Conservation (phyloP, 2,113 vertebrate genomes). For the Trematocara unimaculatum region DNA sequence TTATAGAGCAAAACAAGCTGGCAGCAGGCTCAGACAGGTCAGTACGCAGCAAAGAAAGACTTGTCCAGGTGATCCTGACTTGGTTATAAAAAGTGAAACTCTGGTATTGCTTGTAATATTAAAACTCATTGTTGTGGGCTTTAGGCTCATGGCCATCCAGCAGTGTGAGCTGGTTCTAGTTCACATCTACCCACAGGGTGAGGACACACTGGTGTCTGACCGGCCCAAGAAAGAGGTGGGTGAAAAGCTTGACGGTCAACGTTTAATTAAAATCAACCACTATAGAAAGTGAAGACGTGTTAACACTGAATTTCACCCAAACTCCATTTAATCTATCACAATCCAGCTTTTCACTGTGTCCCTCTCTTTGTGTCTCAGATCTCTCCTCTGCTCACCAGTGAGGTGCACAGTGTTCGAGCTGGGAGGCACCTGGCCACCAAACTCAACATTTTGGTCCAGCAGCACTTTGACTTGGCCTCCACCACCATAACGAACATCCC, state of each 20-base stretch:
- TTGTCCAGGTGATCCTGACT: neutral
- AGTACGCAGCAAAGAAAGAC: slow-evolving; percentile 29
- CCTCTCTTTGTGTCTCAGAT: slow-evolving; percentile 20
- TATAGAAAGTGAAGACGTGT: neutral
- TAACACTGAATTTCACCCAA: neutral
- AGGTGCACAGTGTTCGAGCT: slow-evolving; percentile 95
- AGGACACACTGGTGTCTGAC: slow-evolving; percentile 94
- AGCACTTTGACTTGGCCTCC: slow-evolving; percentile 96
- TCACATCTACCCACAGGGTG: slow-evolving; percentile 92
- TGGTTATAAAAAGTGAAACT: neutral
- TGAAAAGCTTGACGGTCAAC: neutral
- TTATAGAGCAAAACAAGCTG: slow-evolving; percentile 94
- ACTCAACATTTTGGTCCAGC: slow-evolving; percentile 94
- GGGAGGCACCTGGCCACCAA: slow-evolving; percentile 92
- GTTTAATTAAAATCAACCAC: fast-evolving
- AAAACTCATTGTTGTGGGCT: neutral
- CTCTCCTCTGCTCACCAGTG: slow-evolving; percentile 73
- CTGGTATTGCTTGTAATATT: neutral
- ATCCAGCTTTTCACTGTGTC: neutral
- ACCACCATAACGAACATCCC: slow-evolving; percentile 99
- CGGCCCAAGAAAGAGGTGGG: slow-evolving; percentile 90
- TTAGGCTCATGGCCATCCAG: slow-evolving; percentile 95
- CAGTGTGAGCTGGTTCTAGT: slow-evolving; percentile 96
- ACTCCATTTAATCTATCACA: neutral
- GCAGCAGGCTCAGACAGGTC: slow-evolving; percentile 96